A percentile compares a stretch with the other conserved stretches of the same genome.
Conservation (phyloP, 2,113 vertebrate species). For the Xiphophorus hellerii region DNA sequence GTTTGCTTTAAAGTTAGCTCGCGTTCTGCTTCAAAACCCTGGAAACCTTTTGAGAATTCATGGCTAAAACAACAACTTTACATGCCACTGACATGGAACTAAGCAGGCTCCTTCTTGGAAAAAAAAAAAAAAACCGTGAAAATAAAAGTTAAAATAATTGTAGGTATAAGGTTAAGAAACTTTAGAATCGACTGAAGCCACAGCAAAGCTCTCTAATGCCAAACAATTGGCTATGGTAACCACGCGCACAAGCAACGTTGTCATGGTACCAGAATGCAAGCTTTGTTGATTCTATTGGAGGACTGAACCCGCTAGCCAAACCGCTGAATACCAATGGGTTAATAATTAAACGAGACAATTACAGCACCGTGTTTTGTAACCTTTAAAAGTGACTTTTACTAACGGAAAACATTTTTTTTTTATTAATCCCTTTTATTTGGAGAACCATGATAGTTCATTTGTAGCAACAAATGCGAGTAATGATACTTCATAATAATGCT, state of each 20-base stretch:
- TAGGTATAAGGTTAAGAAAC: constrained; percentile 4
- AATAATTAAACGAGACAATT: constrained; percentile 40
- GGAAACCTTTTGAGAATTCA: neutral
- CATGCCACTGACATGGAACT: neutral
- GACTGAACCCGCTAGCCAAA: constrained; percentile 18
- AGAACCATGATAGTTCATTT: neutral
- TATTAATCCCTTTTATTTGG: constrained; percentile 12
- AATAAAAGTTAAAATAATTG: neutral
- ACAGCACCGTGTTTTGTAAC: neutral
- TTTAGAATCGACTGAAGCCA: constrained; percentile 20
- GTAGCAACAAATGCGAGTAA: neutral
- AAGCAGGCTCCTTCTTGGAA: neutral
- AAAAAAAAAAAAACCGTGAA: neutral
- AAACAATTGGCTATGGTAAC: constrained; percentile 62
- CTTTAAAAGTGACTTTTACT: neutral
- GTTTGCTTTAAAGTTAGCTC: neutral
- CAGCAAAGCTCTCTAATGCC: neutral
- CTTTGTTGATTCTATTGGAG: constrained; percentile 56
- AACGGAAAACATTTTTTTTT: neutral
- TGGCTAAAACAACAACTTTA: neutral
- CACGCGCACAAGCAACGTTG: constrained; percentile 56
- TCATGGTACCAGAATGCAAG: constrained; percentile 65
- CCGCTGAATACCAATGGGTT: constrained; percentile 39
- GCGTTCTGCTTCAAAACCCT: neutral
- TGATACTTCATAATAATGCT: neutral